Conservation (phyloP, 2,888 invertebrate species). For the Drosophila emarginata region DNA sequence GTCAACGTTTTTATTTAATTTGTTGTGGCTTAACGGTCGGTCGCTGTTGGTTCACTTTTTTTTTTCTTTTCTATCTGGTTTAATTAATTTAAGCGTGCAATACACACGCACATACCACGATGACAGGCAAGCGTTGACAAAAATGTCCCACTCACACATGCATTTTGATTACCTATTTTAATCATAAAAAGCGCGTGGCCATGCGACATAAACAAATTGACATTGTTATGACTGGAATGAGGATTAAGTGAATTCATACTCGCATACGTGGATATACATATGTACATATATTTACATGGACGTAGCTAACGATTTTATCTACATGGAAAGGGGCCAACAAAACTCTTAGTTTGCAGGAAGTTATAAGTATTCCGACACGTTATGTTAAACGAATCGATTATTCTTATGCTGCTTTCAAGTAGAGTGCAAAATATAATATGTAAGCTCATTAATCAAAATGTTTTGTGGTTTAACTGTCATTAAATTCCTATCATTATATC, state of each 20-base stretch:
- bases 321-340: background rate
- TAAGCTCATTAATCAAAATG: too few species aligned
- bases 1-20: conserved; percentile 66
- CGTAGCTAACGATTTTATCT: background rate
- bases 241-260: conserved; percentile 9
- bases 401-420: too few species aligned
- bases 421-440: too few species aligned
- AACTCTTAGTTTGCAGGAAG: background rate
- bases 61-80: conserved; percentile 41
- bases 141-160: conserved; percentile 14
- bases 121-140: conserved; percentile 13
- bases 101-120: conserved; percentile 19
- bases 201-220: conserved; percentile 49
- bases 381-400: too few species aligned
- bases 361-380: too few species aligned
- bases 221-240: conserved; percentile 41
- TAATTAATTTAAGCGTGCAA: conserved; percentile 67
- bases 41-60: background rate
- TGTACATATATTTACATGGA: background rate
- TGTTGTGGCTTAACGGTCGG: conserved; percentile 42
- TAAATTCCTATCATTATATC: too few species aligned
- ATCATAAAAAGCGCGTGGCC: conserved; percentile 66
- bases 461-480: too few species aligned
- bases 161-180: conserved; percentile 58
- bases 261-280: background rate